Evolutionary conservation across 2,797 vertebrate species (phyloP), one percentile per base, ranked within the genome.

Genomic region (Pelodytes ibericus): DNA sequence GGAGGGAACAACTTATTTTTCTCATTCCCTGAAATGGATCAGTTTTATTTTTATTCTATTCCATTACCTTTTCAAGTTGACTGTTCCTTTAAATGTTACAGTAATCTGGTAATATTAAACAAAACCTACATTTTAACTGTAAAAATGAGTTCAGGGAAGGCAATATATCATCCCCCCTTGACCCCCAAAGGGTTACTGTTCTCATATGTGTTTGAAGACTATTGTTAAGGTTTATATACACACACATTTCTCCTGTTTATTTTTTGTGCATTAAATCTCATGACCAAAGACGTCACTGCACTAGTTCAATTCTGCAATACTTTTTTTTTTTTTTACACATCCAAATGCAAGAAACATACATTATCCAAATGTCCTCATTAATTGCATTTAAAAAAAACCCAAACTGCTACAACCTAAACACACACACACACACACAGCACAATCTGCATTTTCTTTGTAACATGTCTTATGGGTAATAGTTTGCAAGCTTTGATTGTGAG

Each of bases 401-500:
- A n/a, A n/a, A n/a, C n/a, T n/a, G n/a, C 59, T 61, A 61, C 56
- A 68, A 53, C 15, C 30, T 68, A n/a, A n/a, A n/a, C n/a, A n/a
- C n/a, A 36, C 39, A 53, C 20, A 22, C 66, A 62, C 30, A 63
- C 67, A 78, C 69, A 69, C 74, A 69, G 31, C 26, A 36, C 26
- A 63, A 56, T 62, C 25, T 30, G 47, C 25, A 63, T 69, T 69
- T 63, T 67, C 57, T 65, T 65, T 62, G 56, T 62, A 67, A 67
- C 73, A 67, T 53, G 62, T 73, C 64, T 74, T 73, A 57, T 44
- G 77, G 71, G 63, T 79, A 74, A 74, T 68, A 74, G 59, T 57
- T 73, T 69, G 47, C 63, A 33, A 79, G 71, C 77, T 79, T 79
- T 79, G 77, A 79, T 73, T 63, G 20, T 1, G 27, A 69, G 71